phyloP scores from a whole-genome alignment of 2,113 vertebrate genomes.

The Dermatemys mawii region DNA sequence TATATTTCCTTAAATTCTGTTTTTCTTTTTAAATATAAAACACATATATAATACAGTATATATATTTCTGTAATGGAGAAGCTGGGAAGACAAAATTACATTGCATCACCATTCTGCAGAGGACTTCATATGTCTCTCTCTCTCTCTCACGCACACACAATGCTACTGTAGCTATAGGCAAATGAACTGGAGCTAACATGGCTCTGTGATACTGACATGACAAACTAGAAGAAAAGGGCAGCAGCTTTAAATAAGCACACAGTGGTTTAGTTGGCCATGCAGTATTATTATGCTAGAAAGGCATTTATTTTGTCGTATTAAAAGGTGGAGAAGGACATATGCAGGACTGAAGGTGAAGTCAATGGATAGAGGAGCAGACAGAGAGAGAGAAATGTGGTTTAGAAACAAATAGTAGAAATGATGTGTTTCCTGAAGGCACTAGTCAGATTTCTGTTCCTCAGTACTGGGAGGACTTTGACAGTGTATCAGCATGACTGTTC shows the following conservation, averaged over 20 bases:
- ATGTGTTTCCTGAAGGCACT: not conserved
- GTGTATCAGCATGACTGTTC: not conserved
- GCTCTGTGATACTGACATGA: not conserved
- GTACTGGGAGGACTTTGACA: not conserved
- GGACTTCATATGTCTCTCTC: not conserved
- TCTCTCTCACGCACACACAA: no score
- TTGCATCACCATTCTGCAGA: not conserved
- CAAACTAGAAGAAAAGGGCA: not conserved
- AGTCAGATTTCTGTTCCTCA: not conserved
- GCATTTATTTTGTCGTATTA: not conserved
- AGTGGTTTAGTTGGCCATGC: not conserved
- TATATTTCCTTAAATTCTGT: not conserved
- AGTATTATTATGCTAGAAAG: not conserved
- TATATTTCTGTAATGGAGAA: not conserved
- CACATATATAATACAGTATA: not conserved
- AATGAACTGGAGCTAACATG: not conserved
- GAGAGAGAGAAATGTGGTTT: not conserved
- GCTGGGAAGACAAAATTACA: not conserved
- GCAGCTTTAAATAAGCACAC: not conserved
- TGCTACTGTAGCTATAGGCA: not conserved
- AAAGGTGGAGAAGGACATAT: not conserved
- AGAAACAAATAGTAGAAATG: not conserved
- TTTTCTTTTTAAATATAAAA: not conserved
- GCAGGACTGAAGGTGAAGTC: not conserved
- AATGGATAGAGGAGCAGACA: not conserved